phyloP scores from a whole-genome alignment of 1,140 invertebrate species.

The Drosophila arawakana region DNA sequence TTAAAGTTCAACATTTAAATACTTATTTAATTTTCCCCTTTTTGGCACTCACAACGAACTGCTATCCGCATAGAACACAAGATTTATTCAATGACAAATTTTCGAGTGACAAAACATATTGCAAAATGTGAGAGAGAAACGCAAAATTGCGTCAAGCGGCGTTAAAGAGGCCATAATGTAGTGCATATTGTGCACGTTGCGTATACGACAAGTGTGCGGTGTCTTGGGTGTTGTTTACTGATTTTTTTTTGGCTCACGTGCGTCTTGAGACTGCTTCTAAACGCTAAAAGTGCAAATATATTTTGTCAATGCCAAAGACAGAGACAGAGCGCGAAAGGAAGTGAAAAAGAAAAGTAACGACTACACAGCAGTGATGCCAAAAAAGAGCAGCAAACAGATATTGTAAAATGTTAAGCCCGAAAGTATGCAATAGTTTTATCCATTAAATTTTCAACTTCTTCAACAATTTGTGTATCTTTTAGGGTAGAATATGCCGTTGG shows the following conservation, averaged over 20 bases:
- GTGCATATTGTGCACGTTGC: slow-evolving; percentile 18
- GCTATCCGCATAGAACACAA: background rate
- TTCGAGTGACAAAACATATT: background rate
- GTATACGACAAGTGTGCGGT: slow-evolving; percentile 35
- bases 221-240: slow-evolving; percentile 18
- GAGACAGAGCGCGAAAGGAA: slow-evolving; percentile 12
- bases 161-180: slow-evolving; percentile 10
- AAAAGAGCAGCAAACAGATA: background rate
- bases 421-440: too few relatives aligned
- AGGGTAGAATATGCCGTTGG: too few relatives aligned
- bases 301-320: slow-evolving; percentile 17
- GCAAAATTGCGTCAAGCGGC: too few relatives aligned
- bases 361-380: background rate
- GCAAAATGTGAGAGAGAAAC: background rate
- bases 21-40: too few relatives aligned
- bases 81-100: background rate
- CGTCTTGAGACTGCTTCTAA: slow-evolving; percentile 22
- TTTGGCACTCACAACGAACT: too few relatives aligned
- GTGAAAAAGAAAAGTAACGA: background rate
- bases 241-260: slow-evolving; percentile 24
- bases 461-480: too few relatives aligned
- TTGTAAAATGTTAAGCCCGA: too few relatives aligned
- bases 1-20: too few relatives aligned
- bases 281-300: slow-evolving; percentile 21
- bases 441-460: too few relatives aligned